phyloP scores from a whole-genome alignment of 2,888 invertebrate genomes.

The Atherix ibis region DNA sequence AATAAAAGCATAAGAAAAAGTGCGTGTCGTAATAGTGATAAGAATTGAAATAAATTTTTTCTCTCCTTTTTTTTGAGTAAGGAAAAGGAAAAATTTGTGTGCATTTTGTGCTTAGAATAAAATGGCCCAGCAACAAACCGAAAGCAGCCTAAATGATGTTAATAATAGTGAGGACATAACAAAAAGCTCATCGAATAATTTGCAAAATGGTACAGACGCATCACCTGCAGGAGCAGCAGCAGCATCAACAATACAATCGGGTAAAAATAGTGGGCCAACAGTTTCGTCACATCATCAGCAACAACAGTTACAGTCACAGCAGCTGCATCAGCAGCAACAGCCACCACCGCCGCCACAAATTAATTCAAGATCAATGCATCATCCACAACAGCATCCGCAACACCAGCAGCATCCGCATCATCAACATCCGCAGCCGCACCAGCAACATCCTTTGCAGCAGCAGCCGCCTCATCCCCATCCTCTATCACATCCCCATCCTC shows the following conservation, averaged over 20 bases:
- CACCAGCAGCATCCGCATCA: slow-evolving; percentile 36
- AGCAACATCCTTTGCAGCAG: slow-evolving; percentile 8
- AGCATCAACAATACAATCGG: slow-evolving; percentile 5
- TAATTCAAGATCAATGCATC: slow-evolving; percentile 8
- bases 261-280: slow-evolving; percentile 8
- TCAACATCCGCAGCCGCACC: slow-evolving; percentile 49
- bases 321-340: slow-evolving; percentile 18
- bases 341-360: neutral
- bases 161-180: slow-evolving; percentile 13
- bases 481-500: slow-evolving; percentile 9
- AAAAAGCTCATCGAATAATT: slow-evolving; percentile 12
- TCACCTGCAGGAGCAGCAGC: slow-evolving; percentile 11
- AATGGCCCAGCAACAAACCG: slow-evolving; percentile 20
- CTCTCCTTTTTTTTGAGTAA: too few species aligned
- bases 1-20: too few species aligned
- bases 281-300: slow-evolving; percentile 15
- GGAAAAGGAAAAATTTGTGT: too few species aligned
- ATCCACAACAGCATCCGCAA: slow-evolving; percentile 8
- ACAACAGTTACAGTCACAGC: slow-evolving; percentile 13
- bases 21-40: too few species aligned
- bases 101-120: too few species aligned
- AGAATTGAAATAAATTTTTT: too few species aligned
- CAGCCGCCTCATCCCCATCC: slow-evolving; percentile 10
- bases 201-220: slow-evolving; percentile 18
- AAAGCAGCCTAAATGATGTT: slow-evolving; percentile 17